phyloP scores from a whole-genome alignment of 2,888 invertebrate genomes.

The Polietes domitor region DNA sequence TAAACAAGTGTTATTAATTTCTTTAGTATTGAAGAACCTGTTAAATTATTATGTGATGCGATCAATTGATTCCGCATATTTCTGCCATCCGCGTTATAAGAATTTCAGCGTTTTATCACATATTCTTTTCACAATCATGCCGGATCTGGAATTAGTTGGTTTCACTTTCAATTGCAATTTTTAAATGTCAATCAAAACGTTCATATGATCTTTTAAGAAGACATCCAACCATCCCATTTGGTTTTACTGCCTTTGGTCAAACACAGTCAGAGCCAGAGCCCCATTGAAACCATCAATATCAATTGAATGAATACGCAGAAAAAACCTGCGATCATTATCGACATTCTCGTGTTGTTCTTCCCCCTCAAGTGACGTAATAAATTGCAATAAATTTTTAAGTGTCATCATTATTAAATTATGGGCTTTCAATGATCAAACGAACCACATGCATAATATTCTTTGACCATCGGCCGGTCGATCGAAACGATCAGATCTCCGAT shows the following conservation, averaged over 20 bases:
- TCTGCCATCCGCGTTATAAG: too few relatives aligned
- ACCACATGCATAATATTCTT: constrained; percentile 31
- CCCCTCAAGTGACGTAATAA: constrained; percentile 64
- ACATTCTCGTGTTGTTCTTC: constrained; percentile 47
- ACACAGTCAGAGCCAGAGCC: too few relatives aligned
- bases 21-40: too few relatives aligned
- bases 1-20: too few relatives aligned
- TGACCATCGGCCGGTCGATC: not conserved
- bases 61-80: too few relatives aligned
- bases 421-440: constrained; percentile 58
- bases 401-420: constrained; percentile 66
- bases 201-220: not conserved
- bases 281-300: constrained; percentile 14
- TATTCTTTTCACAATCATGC: not conserved
- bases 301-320: constrained; percentile 17
- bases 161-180: not conserved
- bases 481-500: not conserved
- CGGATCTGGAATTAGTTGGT: not conserved
- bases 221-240: not conserved
- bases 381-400: constrained; percentile 65
- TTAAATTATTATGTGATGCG: too few relatives aligned
- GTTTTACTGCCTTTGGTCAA: not conserved
- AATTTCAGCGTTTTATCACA: too few relatives aligned
- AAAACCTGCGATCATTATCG: constrained; percentile 57
- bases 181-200: not conserved